Evolutionary conservation across 2,797 vertebrate species (phyloP).

Genomic region (Novumbra hubbsi): DNA sequence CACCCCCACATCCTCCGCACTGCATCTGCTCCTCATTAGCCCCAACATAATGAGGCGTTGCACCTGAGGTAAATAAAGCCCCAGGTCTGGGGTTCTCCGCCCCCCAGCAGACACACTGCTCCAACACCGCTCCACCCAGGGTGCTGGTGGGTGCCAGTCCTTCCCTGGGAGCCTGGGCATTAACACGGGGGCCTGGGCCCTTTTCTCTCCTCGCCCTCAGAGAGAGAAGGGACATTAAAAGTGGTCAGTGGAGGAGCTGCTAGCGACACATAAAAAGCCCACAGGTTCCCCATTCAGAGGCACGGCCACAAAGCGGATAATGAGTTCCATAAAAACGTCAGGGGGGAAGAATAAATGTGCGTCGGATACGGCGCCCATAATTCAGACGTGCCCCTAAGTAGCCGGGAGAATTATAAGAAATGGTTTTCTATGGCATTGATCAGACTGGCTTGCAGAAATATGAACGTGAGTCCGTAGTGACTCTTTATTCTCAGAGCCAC

Average conservation of each 20-base stretch:
- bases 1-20: conserved; percentile 33
- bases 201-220: conserved; percentile 31
- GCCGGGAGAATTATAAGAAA: conserved; percentile 98
- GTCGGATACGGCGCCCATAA: conserved; percentile 90
- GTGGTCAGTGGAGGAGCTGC: conserved; percentile 81
- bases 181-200: conserved; percentile 13
- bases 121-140: conserved; percentile 44
- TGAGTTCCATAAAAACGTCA: conserved; percentile 99
- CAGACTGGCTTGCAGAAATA: conserved; percentile 90
- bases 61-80: conserved; percentile 74
- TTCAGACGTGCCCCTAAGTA: conserved; percentile 97
- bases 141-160: conserved; percentile 37
- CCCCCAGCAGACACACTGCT: conserved; percentile 40
- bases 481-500: conserved; percentile 74
- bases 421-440: conserved; percentile 94
- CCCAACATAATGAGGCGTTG: conserved; percentile 71
- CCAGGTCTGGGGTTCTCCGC: conserved; percentile 40
- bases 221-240: conserved; percentile 70
- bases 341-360: conserved; percentile 92
- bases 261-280: conserved; percentile 86
- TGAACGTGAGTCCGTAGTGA: conserved; percentile 83
- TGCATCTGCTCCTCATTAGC: conserved; percentile 74
- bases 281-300: conserved; percentile 87
- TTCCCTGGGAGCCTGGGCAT: conserved; percentile 46
- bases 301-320: conserved; percentile 97